These are phyloP conservation scores for Apodemia hepburni DNA, from an alignment of 2,888 invertebrate species.

Conservation along the genomic window DNA sequence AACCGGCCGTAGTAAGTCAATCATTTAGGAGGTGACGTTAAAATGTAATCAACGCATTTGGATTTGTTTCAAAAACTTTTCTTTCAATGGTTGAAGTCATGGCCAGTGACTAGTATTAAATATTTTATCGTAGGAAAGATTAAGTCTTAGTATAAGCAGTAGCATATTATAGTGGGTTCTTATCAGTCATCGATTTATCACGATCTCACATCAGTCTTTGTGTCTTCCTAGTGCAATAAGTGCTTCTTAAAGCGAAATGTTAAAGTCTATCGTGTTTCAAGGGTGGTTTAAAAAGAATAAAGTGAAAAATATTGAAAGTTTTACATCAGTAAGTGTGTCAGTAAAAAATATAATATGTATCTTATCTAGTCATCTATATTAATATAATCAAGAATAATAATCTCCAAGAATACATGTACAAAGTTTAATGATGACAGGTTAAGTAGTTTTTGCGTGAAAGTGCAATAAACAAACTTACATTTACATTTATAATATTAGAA, in stretches of 20 bases:
- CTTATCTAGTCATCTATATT: no score
- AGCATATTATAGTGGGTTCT: background rate
- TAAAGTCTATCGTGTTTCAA: slow-evolving; percentile 4
- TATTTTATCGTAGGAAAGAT: background rate
- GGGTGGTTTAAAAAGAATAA: slow-evolving; percentile 5
- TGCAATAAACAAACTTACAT: no score
- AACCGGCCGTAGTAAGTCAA: no score
- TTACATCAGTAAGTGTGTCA: slow-evolving; percentile 1
- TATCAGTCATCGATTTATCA: slow-evolving; percentile 5
- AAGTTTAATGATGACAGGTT: no score
- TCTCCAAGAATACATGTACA: no score
- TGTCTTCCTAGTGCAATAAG: slow-evolving; percentile 10
- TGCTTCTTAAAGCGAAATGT: slow-evolving; percentile 8
- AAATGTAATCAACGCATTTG: no score
- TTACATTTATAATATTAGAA: no score
- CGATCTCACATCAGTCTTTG: slow-evolving; percentile 12
- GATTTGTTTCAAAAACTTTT: no score
- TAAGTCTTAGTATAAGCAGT: background rate
- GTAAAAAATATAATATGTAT: background rate
- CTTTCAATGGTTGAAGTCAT: background rate
- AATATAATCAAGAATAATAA: no score
- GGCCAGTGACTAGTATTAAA: background rate
- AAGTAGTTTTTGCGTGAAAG: no score
- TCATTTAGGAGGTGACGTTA: no score
- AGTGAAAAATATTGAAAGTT: background rate